These are phyloP conservation scores for Ceramica pisi DNA, from an alignment of 2,888 invertebrate species.

Conservation along the genomic window DNA sequence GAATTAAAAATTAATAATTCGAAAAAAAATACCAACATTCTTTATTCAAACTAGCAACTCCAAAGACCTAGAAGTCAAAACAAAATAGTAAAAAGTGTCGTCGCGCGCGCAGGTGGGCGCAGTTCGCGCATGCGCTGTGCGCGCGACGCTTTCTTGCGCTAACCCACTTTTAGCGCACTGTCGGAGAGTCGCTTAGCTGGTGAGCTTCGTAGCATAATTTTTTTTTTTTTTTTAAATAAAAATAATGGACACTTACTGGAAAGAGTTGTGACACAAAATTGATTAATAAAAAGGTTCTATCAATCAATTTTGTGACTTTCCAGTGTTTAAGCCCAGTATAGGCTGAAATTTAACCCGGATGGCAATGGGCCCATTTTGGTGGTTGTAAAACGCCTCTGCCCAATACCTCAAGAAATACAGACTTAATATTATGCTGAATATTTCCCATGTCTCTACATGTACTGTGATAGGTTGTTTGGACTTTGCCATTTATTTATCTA, in stretches of 20 bases:
- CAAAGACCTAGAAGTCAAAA: conserved; percentile 37
- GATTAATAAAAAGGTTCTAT: too few species aligned
- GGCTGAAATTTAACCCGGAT: too few species aligned
- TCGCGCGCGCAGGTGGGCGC: conserved; percentile 69
- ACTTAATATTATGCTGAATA: not conserved
- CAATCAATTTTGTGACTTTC: too few species aligned
- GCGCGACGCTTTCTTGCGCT: conserved; percentile 85
- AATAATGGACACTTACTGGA: not conserved
- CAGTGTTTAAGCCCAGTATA: too few species aligned
- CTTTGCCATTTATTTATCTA: too few species aligned
- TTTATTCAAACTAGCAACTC: conserved; percentile 36
- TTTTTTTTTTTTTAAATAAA: not conserved
- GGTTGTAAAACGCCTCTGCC: too few species aligned
- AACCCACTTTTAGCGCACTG: conserved; percentile 82
- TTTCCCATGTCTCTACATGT: not conserved
- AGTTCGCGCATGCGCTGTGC: conserved; percentile 65
- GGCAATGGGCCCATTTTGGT: too few species aligned
- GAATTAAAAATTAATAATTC: not conserved
- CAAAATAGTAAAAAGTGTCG: conserved; percentile 49
- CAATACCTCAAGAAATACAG: not conserved
- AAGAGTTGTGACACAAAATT: not conserved
- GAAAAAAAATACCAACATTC: conserved; percentile 12
- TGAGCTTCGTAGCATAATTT: conserved; percentile 34
- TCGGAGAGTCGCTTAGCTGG: conserved; percentile 67
- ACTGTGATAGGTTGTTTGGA: not conserved